phyloP scores from a whole-genome alignment of 1,140 invertebrate species.

The Acromyrmex echinatior region DNA sequence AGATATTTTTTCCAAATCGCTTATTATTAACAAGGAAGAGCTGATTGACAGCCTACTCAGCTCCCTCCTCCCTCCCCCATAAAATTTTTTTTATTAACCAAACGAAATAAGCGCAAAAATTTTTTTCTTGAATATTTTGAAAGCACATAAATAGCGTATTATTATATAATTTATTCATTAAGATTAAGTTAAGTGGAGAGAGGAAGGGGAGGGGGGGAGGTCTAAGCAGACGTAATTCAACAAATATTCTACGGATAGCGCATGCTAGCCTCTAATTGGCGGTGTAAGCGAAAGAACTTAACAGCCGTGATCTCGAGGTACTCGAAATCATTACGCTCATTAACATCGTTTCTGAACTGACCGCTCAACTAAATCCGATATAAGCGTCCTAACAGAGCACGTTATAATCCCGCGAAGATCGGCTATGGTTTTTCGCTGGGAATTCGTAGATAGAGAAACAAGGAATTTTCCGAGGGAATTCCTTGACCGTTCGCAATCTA shows the following conservation, averaged over 20 bases:
- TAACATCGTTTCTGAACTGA: conserved; percentile 29
- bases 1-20: too few relatives aligned
- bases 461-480: not conserved
- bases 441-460: not conserved
- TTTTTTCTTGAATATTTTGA: too few relatives aligned
- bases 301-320: conserved; percentile 7
- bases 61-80: too few relatives aligned
- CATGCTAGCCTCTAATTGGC: conserved; percentile 38
- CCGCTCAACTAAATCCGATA: conserved; percentile 17
- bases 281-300: conserved; percentile 51
- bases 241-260: not conserved
- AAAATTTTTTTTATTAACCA: too few relatives aligned
- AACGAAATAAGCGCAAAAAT: too few relatives aligned
- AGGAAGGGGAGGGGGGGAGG: too few relatives aligned
- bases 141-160: too few relatives aligned
- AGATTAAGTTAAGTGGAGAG: too few relatives aligned
- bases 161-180: too few relatives aligned
- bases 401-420: not conserved
- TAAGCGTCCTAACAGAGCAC: conserved; percentile 11
- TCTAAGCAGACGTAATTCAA: not conserved
- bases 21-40: too few relatives aligned
- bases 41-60: too few relatives aligned
- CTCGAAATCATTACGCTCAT: conserved; percentile 16
- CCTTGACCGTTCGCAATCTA: not conserved
- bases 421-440: not conserved